phyloP scores from a whole-genome alignment of 2,797 vertebrate genomes.

The Melanogrammus aeglefinus region DNA sequence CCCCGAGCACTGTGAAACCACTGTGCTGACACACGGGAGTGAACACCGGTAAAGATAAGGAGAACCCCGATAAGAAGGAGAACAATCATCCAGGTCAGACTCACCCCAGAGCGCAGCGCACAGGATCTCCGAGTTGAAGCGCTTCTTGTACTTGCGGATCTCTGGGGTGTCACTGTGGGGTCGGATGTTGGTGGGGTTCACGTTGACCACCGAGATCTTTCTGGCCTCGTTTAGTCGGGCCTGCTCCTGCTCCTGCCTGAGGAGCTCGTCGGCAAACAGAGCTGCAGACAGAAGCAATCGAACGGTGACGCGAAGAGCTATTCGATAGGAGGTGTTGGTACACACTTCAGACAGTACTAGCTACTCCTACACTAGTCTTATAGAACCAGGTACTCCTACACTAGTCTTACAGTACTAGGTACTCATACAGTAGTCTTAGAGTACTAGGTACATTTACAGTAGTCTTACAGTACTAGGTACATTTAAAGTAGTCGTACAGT shows the following conservation, averaged over 20 bases:
- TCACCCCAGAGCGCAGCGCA: constrained; percentile 97
- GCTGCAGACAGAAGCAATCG: constrained; percentile 60
- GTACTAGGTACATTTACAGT: too few species aligned
- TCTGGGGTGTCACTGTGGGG: constrained; percentile 98
- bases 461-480: too few species aligned
- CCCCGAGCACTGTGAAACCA: background rate
- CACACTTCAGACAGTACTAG: too few species aligned
- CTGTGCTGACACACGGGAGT: background rate
- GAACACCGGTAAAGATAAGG: background rate
- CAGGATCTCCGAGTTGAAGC: constrained; percentile 98
- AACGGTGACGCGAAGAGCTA: background rate
- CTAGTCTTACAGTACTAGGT: too few species aligned
- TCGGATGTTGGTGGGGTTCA: constrained; percentile 97
- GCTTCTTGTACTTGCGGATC: constrained; percentile 99
- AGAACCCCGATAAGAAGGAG: background rate
- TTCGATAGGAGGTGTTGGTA: background rate
- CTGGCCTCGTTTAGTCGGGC: constrained; percentile 94
- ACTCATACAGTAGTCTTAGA: too few species aligned
- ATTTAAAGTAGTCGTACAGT: too few species aligned
- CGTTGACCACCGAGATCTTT: constrained; percentile 97
- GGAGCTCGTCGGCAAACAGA: constrained; percentile 87
- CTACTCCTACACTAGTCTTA: too few species aligned
- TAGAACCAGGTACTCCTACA: too few species aligned
- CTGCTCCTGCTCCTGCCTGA: constrained; percentile 89
- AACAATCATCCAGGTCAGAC: constrained; percentile 9